Evolutionary conservation across 2,113 vertebrate species (phyloP).

Genomic region (Xenus cinereus): DNA sequence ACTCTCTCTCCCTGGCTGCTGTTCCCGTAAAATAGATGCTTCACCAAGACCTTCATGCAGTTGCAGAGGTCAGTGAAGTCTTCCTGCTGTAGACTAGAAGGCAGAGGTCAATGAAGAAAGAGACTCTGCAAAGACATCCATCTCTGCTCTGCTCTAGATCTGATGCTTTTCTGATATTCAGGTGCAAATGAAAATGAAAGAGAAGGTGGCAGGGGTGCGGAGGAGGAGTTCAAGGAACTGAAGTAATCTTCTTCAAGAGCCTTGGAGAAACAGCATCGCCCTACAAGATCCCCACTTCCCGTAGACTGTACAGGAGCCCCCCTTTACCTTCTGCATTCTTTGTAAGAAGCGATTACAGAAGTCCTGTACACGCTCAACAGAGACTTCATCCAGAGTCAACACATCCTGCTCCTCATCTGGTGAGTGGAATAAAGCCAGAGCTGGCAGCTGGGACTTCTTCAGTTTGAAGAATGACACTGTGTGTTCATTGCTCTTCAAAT

Average conservation of each 20-base stretch:
- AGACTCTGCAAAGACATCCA: background rate
- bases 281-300: background rate
- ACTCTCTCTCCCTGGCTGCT: background rate
- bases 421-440: constrained; percentile 81
- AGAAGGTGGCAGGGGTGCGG: background rate
- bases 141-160: background rate
- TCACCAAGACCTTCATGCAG: background rate
- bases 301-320: background rate
- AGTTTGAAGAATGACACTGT: constrained; percentile 84
- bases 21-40: background rate
- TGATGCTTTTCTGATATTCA: background rate
- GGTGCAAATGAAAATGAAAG: background rate
- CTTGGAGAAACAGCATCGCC: background rate
- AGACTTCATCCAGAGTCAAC: constrained; percentile 74
- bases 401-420: constrained; percentile 81
- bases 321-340: constrained; percentile 58
- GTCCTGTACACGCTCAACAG: constrained; percentile 69
- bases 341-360: constrained; percentile 84
- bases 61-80: background rate
- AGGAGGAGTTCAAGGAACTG: background rate
- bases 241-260: background rate
- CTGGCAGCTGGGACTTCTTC: constrained; percentile 82
- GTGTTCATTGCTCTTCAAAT: constrained; percentile 73
- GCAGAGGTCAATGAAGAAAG: background rate
- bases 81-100: background rate